phyloP scores from a whole-genome alignment of 2,113 vertebrate genomes.

The Phycodurus eques region DNA sequence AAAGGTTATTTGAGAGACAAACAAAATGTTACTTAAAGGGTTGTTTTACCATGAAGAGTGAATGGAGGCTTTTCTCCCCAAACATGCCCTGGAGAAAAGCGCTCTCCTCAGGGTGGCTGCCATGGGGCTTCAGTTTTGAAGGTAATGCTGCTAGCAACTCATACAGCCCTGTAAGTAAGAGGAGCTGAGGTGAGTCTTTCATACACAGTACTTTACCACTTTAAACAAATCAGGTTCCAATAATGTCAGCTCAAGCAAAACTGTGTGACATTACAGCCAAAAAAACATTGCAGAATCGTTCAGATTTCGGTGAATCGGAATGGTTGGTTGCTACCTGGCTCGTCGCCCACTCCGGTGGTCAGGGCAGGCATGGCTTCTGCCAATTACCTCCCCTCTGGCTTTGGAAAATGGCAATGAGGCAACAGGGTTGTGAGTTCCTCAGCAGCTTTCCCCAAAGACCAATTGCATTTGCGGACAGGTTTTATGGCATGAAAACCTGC shows the following conservation, averaged over 20 bases:
- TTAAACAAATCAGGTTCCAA: not conserved
- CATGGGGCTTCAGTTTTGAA: conserved; percentile 1
- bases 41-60: not conserved
- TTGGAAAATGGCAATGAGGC: conserved; percentile 48
- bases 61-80: conserved; percentile 10
- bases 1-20: not conserved
- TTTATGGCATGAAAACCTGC: conserved; percentile 63
- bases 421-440: conserved; percentile 40
- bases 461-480: conserved; percentile 27
- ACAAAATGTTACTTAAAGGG: not conserved
- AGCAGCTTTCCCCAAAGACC: conserved; percentile 24
- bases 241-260: not conserved
- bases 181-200: not conserved
- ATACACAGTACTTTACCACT: not conserved
- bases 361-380: conserved; percentile 65
- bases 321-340: conserved; percentile 55
- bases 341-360: conserved; percentile 53
- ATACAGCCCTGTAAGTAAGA: not conserved
- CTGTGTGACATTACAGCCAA: not conserved
- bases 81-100: conserved; percentile 9
- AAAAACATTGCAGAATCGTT: not conserved
- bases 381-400: conserved; percentile 40
- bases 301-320: not conserved
- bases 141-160: conserved; percentile 9
- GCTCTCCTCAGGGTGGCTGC: conserved; percentile 4